Evolutionary conservation across 37 sponge, comb jelly and placozoan genomes (phyloP).

Genomic region (Beroe forskalii): DNA sequence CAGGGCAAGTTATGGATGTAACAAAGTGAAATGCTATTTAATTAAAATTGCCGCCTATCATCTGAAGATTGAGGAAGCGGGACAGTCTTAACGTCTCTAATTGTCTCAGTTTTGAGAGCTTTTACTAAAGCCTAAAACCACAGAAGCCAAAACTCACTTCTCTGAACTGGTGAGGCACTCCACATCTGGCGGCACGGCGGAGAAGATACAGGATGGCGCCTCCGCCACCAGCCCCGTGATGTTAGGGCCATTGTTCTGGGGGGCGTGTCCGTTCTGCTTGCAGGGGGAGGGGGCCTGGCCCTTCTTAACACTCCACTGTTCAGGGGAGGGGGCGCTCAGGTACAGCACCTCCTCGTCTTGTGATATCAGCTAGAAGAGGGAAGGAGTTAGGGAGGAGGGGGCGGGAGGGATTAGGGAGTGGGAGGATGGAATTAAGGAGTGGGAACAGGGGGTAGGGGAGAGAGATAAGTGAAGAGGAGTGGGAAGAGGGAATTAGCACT

Average conservation of each 20-base stretch:
- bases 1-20: no score
- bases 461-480: no score
- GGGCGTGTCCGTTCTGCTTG: neutral
- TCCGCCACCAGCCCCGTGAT: neutral
- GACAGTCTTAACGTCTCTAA: no score
- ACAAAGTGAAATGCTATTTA: no score
- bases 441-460: no score
- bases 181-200: neutral
- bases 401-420: no score
- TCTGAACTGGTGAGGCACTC: conserved; percentile 11
- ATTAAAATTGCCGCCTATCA: no score
- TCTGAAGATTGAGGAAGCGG: no score
- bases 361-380: neutral
- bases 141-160: no score
- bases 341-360: neutral
- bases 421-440: no score
- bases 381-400: neutral
- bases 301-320: conserved; percentile 37
- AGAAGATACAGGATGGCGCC: conserved; percentile 29
- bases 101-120: no score
- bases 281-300: neutral
- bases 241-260: neutral
- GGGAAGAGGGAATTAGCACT: neutral
- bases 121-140: no score
- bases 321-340: neutral